Conservation (phyloP, 2,888 invertebrate genomes). For the Nymphalis polychloros region DNA sequence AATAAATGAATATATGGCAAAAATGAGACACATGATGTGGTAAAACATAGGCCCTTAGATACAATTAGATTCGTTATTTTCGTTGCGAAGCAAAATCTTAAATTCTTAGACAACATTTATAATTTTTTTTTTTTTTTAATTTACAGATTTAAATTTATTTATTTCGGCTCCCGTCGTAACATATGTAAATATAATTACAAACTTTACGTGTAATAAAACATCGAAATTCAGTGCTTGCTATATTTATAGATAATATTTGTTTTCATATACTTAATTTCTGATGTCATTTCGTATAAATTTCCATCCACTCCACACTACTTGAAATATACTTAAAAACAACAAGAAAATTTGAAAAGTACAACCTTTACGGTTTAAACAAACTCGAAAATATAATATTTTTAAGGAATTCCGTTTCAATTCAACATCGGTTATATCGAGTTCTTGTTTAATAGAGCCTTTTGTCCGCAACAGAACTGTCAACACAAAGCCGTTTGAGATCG, state of each 20-base stretch:
- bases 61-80: slow-evolving; percentile 17
- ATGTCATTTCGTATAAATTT: slow-evolving; percentile 23
- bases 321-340: background rate
- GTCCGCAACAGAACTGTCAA: slow-evolving; percentile 21
- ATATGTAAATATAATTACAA: slow-evolving; percentile 74
- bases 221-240: slow-evolving; percentile 79
- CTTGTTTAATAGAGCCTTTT: slow-evolving; percentile 24
- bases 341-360: too few relatives aligned
- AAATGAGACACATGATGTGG: background rate
- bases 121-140: slow-evolving; percentile 43
- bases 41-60: slow-evolving; percentile 12
- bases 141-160: slow-evolving; percentile 45
- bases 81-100: slow-evolving; percentile 30
- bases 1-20: background rate
- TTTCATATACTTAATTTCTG: slow-evolving; percentile 45
- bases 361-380: background rate
- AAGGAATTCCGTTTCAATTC: slow-evolving; percentile 21
- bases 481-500: slow-evolving; percentile 26
- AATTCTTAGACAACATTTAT: slow-evolving; percentile 38
- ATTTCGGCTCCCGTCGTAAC: slow-evolving; percentile 51
- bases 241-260: slow-evolving; percentile 55
- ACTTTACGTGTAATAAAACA: slow-evolving; percentile 74
- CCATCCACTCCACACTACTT: slow-evolving; percentile 32
- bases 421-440: slow-evolving; percentile 27
- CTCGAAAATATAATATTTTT: slow-evolving; percentile 7